Base-by-base conservation (phyloP, 2,888 invertebrate species). In the Epinotia nisella region DNA sequence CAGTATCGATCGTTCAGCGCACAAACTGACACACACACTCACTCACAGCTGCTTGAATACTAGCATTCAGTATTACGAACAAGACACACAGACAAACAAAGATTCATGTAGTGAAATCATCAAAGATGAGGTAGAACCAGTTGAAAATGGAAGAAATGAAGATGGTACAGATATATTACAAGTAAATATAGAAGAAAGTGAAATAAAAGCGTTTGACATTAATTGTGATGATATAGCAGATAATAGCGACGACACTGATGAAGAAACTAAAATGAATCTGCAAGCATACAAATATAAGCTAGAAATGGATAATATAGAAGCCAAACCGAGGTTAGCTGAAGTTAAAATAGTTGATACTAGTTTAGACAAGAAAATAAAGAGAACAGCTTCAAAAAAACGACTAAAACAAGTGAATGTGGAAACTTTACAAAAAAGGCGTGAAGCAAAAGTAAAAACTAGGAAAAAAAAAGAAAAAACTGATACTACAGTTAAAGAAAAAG, bases 81-180 rank as follows among this genome's bases (percentile, higher is more conserved):
- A 53, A 24, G 53, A 65, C 13, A 41, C n/a, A 10, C 11, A 49
- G 24, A 21, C 55, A 41, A 53, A 56, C 45, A 29, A 24, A 17
- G 41, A 24, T 11, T 15, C 39, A 24, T 13, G 13, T 65, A 56
- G 21, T 41, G 41, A 66, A 15, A 53, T 35, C 5, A 29, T 62
- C n/a, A 66, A 66, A 66, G 55, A 66, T 41, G 66, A 66, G 24
- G 11, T 66, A 5, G 66, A 66, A 66, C 15, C 10, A n/a, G 49
- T 49, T 29, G 55, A 55, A 24, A 66, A 21, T 55, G 55, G 13
- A 24, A 35, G n/a, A 9, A 39, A 35, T 21, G 29, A 53, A 35
- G 35, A 35, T 39, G 39, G 17, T 21, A 29, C 13, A 66, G 55
- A 21, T n/a, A 56, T 66, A 56, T 41, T 66, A 66, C 66, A 56